Base-by-base conservation (phyloP, 2,113 vertebrate genomes). In the Elephas maximus region DNA sequence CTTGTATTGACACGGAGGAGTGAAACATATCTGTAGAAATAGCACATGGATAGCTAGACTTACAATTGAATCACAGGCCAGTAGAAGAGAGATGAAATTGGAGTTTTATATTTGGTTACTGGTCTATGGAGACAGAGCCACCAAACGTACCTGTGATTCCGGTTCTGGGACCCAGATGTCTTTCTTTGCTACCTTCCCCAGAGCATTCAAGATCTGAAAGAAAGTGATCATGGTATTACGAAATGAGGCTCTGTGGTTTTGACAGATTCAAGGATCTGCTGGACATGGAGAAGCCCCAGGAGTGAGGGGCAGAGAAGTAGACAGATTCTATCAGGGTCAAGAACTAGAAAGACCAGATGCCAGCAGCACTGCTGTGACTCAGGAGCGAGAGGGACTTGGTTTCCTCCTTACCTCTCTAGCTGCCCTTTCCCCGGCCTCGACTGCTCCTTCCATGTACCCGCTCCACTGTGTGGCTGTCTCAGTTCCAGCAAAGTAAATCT, bases 141-240 rank as follows among this genome's bases (percentile, higher is more conserved):
- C 15, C 57, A 81, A 41, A 63, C 83, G 98, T 98, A 99, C 99
- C 99, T 97, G 2, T 17, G 98, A 99, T 71, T 99, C 98, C 21
- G 99, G 99, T 94, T 99, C 99, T 57, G 98, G 84, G 90, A 99
- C 96, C 99, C 99, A 99, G 96, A 99, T 99, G 97, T 99, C 99
- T 98, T 96, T 98, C 86, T 98, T 93, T 30, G 98, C 96, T 93
- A 99, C 99, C 97, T 97, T 99, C n/a, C 99, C 99, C 98, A 99
- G 98, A 9, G 94, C 96, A 98, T 98, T 98, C 96, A 99, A 74
- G 83, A 99, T 85, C 99, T 99, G 97, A 51, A 98, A 98, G 57
- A 91, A 96, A 98, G 84, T 67, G 48, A 78, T 41, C 48, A 41
- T 45, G 28, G 41, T n/a, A 94, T 94, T 94, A 91, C 37, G 41